phyloP scores from a whole-genome alignment of 2,888 invertebrate genomes.

The Papilio elwesi region DNA sequence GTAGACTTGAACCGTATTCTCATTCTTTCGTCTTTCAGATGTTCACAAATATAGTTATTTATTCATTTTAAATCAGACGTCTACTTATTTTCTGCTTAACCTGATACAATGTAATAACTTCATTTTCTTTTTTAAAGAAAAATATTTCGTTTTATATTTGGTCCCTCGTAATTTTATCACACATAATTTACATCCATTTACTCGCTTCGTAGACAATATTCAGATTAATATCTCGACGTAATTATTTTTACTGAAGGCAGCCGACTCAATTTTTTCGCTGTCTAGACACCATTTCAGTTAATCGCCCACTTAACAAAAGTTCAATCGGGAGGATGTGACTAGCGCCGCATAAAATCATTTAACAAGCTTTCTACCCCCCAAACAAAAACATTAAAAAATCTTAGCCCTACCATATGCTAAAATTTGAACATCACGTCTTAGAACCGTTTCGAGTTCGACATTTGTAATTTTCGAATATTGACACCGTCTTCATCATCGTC shows the following conservation, averaged over 20 bases:
- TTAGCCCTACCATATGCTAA: constrained; percentile 38
- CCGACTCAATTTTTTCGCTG: constrained; percentile 50
- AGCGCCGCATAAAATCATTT: constrained; percentile 73
- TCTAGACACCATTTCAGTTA: constrained; percentile 71
- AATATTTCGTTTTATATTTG: background rate
- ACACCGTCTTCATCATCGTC: too few relatives aligned
- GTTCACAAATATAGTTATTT: too few relatives aligned
- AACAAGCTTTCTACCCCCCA: constrained; percentile 65
- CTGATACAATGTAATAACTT: too few relatives aligned
- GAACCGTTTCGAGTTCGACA: background rate
- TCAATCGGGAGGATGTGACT: constrained; percentile 62
- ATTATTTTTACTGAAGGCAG: constrained; percentile 30
- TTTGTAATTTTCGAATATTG: background rate
- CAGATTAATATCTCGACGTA: constrained; percentile 29
- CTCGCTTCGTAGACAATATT: constrained; percentile 25
- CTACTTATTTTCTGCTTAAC: too few relatives aligned
- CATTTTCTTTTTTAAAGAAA: background rate
- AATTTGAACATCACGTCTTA: background rate
- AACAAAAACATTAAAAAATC: constrained; percentile 56
- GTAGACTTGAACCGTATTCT: too few relatives aligned
- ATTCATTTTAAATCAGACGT: too few relatives aligned
- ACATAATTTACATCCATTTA: background rate
- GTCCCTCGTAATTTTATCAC: background rate
- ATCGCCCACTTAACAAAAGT: constrained; percentile 64
- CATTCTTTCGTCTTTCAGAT: too few relatives aligned